Evolutionary conservation across 2,888 invertebrate genomes (phyloP).

Genomic region (Caenorhabditis macrosperma): DNA sequence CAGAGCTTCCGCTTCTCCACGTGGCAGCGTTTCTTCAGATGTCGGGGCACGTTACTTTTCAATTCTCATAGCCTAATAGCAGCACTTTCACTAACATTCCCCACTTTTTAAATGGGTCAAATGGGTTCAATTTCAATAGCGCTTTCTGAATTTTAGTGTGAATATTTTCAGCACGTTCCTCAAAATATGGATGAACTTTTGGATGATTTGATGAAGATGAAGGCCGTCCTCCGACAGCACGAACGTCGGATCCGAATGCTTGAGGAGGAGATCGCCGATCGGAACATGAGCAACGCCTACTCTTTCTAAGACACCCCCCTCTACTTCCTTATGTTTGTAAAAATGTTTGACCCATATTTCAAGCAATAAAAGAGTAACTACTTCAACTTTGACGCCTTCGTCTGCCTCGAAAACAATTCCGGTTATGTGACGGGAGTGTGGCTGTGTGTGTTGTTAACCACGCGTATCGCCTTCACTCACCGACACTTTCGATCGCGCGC

Average conservation of each 20-base stretch:
- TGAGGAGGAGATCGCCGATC: slow-evolving; percentile 78
- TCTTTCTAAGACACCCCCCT: slow-evolving; percentile 59
- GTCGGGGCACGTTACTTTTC: slow-evolving; percentile 42
- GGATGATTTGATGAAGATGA: slow-evolving; percentile 77
- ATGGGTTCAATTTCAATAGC: background rate
- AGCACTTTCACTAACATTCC: background rate
- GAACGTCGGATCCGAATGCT: slow-evolving; percentile 79
- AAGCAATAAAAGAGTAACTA: slow-evolving; percentile 42
- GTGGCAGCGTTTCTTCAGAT: slow-evolving; percentile 56
- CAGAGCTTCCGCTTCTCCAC: slow-evolving; percentile 52
- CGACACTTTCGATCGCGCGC: slow-evolving; percentile 13
- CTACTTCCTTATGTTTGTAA: slow-evolving; percentile 33
- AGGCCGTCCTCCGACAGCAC: slow-evolving; percentile 78
- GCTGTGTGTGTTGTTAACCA: slow-evolving; percentile 38
- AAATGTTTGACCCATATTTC: slow-evolving; percentile 32
- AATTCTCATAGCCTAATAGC: background rate
- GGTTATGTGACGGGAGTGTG: slow-evolving; percentile 27
- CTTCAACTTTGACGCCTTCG: slow-evolving; percentile 1
- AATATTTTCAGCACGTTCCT: slow-evolving; percentile 60
- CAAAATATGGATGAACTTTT: slow-evolving; percentile 71
- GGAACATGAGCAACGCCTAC: slow-evolving; percentile 75
- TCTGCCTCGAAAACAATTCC: slow-evolving; percentile 29
- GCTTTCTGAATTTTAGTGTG: background rate
- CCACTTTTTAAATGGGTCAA: too few species aligned
- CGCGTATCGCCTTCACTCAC: slow-evolving; percentile 25